These are phyloP conservation scores for Dryas iulia DNA, from an alignment of 1,140 invertebrate species.

Conservation along the genomic window DNA sequence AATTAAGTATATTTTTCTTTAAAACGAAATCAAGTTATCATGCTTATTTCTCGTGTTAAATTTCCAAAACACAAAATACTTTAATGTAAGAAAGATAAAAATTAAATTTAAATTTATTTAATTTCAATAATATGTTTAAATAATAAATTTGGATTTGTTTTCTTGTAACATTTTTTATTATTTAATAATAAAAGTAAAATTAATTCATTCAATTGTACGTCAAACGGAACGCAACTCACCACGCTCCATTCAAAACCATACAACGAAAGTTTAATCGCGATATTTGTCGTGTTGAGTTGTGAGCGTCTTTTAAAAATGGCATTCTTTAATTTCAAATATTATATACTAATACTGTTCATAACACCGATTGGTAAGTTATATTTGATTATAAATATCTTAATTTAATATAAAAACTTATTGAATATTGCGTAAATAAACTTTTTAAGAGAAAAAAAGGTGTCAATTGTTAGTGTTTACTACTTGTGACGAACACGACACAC, in stretches of 20 bases:
- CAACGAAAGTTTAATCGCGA: conserved; percentile 11
- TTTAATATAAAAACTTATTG: not conserved
- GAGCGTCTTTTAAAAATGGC: conserved; percentile 42
- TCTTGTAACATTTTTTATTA: not conserved
- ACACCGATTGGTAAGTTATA: conserved; percentile 43
- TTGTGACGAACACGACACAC: conserved; percentile 31
- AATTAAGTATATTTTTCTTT: too few species aligned
- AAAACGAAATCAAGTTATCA: too few species aligned
- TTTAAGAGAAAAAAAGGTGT: not conserved
- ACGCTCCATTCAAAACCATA: not conserved
- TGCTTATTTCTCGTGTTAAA: too few species aligned
- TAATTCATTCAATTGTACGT: not conserved
- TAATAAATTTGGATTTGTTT: not conserved
- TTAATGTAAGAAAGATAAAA: too few species aligned
- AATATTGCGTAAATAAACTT: not conserved
- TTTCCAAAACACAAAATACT: too few species aligned
- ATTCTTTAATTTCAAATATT: conserved; percentile 42
- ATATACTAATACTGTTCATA: conserved; percentile 36
- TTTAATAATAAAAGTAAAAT: not conserved
- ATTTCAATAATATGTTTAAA: too few species aligned
- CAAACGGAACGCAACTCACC: conserved; percentile 7
- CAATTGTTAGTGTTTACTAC: conserved; percentile 23
- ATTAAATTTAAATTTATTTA: too few species aligned
- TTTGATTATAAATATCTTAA: not conserved
- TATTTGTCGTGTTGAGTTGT: conserved; percentile 7